A percentile compares a stretch with the other conserved stretches of the same genome.
Conservation (phyloP, 2,888 invertebrate species). For the Drosophila prostipennis region DNA sequence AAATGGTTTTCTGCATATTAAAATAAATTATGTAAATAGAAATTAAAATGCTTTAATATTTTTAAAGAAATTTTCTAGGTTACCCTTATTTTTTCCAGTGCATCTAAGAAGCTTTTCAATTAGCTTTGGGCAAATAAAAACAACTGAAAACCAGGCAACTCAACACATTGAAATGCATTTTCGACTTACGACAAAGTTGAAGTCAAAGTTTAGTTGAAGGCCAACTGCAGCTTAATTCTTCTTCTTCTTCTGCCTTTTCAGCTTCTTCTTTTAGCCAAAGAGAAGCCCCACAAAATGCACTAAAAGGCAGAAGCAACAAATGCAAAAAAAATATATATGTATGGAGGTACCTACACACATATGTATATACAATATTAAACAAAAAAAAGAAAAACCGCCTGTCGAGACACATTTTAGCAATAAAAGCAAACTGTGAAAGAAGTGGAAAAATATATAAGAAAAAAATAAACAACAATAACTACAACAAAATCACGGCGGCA, state of each 20-base stretch:
- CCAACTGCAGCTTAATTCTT: conserved; percentile 27
- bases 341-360: background rate
- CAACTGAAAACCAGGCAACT: background rate
- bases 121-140: conserved; percentile 18
- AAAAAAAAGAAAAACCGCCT: conserved; percentile 20
- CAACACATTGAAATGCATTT: conserved; percentile 27
- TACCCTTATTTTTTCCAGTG: conserved; percentile 1
- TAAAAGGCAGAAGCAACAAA: conserved; percentile 18
- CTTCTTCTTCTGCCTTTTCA: conserved; percentile 1
- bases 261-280: conserved; percentile 6
- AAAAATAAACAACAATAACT: conserved; percentile 26
- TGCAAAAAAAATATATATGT: conserved; percentile 2
- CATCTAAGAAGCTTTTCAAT: conserved; percentile 25
- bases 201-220: conserved; percentile 30
- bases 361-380: background rate
- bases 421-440: conserved; percentile 33
- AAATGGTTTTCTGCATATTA: background rate
- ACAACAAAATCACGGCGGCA: conserved; percentile 28
- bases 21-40: background rate
- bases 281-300: conserved; percentile 36
- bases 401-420: conserved; percentile 32
- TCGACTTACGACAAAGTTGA: conserved; percentile 14
- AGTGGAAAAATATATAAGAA: conserved; percentile 13
- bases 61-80: too few species aligned
- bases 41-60: background rate